Base-by-base conservation (phyloP, 1,140 invertebrate genomes). In the Drosophila kanapiae region DNA sequence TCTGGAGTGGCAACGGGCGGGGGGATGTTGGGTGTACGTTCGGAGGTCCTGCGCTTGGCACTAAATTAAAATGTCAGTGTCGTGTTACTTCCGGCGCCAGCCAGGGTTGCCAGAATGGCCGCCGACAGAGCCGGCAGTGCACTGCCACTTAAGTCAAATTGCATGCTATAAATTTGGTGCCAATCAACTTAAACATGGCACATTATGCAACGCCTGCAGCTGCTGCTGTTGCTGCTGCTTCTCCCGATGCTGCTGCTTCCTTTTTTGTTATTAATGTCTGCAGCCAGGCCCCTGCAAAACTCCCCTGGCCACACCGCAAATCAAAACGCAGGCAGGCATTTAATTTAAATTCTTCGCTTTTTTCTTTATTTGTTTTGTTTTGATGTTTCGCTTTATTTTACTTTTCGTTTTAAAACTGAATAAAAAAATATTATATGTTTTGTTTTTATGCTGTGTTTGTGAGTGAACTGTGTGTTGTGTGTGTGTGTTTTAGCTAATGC, bases 61-160 rank as follows among this genome's bases (percentile, higher is more conserved):
- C 87, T 88, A 88, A 88, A 88, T 88, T 88, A 88, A 88, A 88
- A 88, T 88, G 84, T 88, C 84, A 88, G 84, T 88, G 84, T 88
- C 84, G 84, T 88, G 84, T 88, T 88, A 88, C 80, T 88, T 88
- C 84, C 84, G 84, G 77, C 65, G 80, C 18, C 61, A 57, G 74
- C 63, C 56, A 49, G 64, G 35, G 43, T 56, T 49, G 63, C 57
- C 64, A 53, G 42, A 38, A 53, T 37, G 56, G 47, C 53, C 51
- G 16, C 31, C 31, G 8, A n/a, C 6, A 16, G 10, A 14, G 13
- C 23, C 48, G 51, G 51, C 5, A 56, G 18, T 68, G 59, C 82
- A 67, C 62, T 79, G 81, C 81, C 72, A 84, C 81, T 84, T 80
- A 71, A 90, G 84, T 90, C 84, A 90, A 88, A 88, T 88, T 88